phyloP scores from a whole-genome alignment of 1,140 invertebrate genomes.

The Plutomurus gul region DNA sequence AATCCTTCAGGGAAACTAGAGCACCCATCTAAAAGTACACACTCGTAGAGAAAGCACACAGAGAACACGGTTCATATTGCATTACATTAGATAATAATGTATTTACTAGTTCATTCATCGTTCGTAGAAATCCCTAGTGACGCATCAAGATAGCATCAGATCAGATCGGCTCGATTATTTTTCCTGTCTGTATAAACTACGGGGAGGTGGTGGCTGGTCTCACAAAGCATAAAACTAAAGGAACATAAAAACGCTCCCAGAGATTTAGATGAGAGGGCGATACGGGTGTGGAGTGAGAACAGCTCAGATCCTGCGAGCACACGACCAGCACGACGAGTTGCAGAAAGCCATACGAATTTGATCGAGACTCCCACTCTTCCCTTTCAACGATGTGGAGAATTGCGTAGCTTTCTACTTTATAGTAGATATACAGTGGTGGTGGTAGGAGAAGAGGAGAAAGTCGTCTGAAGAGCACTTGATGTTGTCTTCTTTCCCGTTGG shows the following conservation, averaged over 20 bases:
- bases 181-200: too few relatives aligned
- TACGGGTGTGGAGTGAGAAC: too few relatives aligned
- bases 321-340: not conserved
- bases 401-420: not conserved
- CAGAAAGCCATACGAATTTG: conserved; percentile 2
- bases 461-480: conserved; percentile 3
- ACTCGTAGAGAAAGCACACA: too few relatives aligned
- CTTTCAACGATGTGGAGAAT: not conserved
- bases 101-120: not conserved
- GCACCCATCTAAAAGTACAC: too few relatives aligned
- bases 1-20: too few relatives aligned
- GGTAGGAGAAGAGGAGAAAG: not conserved
- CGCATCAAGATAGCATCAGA: conserved; percentile 6
- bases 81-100: too few relatives aligned
- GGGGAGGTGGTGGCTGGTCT: too few relatives aligned
- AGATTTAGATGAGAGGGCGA: not conserved
- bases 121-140: not conserved
- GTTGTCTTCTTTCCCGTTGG: not conserved
- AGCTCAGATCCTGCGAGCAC: too few relatives aligned
- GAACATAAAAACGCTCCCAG: not conserved
- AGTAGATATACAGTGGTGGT: not conserved
- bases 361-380: not conserved
- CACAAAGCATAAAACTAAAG: not conserved
- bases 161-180: not conserved
- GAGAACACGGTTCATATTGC: too few relatives aligned